Conservation (phyloP, 2,797 vertebrate genomes). For the Macroramphosus scolopax region DNA sequence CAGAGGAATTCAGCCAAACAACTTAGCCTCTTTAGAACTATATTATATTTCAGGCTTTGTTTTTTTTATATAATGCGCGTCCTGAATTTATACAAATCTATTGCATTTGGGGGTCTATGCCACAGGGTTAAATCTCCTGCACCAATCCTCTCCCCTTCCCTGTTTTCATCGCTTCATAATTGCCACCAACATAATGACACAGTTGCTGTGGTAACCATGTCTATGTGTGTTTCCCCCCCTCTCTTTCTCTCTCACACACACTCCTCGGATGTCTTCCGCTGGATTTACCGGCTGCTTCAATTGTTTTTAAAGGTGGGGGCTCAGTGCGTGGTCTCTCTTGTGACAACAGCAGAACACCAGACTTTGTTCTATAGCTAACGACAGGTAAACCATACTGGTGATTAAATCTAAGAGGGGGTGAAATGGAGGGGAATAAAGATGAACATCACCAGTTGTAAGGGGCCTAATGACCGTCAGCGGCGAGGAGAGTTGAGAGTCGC, state of each 20-base stretch:
- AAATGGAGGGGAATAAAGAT: conserved; percentile 23
- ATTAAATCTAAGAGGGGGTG: conserved; percentile 1
- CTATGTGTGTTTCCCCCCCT: conserved; percentile 37
- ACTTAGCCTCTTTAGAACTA: too few relatives aligned
- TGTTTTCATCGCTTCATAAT: conserved; percentile 78
- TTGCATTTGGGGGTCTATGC: conserved; percentile 36
- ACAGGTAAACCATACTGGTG: too few relatives aligned
- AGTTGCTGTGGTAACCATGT: conserved; percentile 82
- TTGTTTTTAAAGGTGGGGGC: not conserved
- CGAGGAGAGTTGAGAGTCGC: conserved; percentile 44
- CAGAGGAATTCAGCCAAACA: too few relatives aligned
- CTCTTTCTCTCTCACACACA: conserved; percentile 8
- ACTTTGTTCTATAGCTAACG: too few relatives aligned
- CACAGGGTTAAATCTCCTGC: conserved; percentile 63
- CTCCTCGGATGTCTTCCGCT: conserved; percentile 41
- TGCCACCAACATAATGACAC: conserved; percentile 85
- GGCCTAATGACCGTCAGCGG: conserved; percentile 41
- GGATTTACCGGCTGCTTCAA: conserved; percentile 25
- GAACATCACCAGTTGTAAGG: conserved; percentile 62
- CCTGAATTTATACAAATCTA: too few relatives aligned
- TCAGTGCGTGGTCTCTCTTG: too few relatives aligned
- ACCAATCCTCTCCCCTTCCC: conserved; percentile 64
- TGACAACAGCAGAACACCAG: too few relatives aligned
- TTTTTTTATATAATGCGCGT: too few relatives aligned
- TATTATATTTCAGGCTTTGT: too few relatives aligned